Base-by-base conservation (phyloP, 1,140 invertebrate genomes). In the Drosophila bocki region DNA sequence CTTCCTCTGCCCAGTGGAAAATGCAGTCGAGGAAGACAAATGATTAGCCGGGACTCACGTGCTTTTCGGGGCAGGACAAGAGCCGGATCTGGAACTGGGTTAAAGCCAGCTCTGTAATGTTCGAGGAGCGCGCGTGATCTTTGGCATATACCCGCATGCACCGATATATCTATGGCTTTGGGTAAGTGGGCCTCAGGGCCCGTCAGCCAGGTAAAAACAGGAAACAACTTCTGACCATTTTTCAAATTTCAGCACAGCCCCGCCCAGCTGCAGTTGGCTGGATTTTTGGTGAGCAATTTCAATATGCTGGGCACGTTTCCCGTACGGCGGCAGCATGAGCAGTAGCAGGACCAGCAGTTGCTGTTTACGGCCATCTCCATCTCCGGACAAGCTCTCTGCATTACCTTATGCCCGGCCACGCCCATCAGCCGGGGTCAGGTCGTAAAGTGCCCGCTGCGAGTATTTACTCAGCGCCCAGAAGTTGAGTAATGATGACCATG, bases 401-500 rank as follows among this genome's bases (percentile, higher is more conserved):
- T 71, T 71, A 72, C 68, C 70, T 60, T 47, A 37, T 35, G 53
- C 69, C 53, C 65, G 32, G 45, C 65, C 69, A 72, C 69, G 69
- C 69, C 70, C 70, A 74, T 60, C 56, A 50, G 50, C 11, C 58
- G 41, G 50, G 56, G 54, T 64, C 63, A 78, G 51, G 58, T 78
- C 76, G 75, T 79, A 79, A 79, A 79, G 76, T 78, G 65, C 58
- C 76, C 60, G 67, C 67, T 32, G 19, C 45, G 68, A 51, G 67
- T 79, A 78, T 78, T 78, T 78, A 78, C 75, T 78, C 65, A 79
- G 77, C 58, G 58, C 58, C 45, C 76, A 71, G 67, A 51, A 79
- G 75, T 79, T 79, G 76, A 79, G 75, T 79, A 79, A 79, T 79
- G 76, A 79, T 78, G 76, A 78, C 76, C 76, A 72, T 71, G 76